Base-by-base conservation (phyloP, 2,888 invertebrate species). In the Desoria tigrina region DNA sequence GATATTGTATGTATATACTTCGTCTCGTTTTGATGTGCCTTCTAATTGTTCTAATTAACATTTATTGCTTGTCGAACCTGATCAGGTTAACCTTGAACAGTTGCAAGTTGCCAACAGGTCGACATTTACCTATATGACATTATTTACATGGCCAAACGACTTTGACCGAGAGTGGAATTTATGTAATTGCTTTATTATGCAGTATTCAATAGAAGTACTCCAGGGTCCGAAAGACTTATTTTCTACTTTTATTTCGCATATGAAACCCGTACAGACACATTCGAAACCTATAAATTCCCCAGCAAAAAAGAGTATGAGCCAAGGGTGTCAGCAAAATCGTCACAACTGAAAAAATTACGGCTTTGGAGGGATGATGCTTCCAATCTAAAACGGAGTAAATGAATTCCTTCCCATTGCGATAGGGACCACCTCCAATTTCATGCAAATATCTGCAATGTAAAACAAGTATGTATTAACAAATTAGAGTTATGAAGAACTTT, bases 341-440 rank as follows among this genome's bases (percentile, higher is more conserved):
- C 7, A 58, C 51, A 14, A 23, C n/a, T n/a, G 45, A 23, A 32
- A 65, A 23, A 16, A 61, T 7, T 2, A 45, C 14, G 2, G 67
- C 65, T 51, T 45, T 65, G 21, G 21, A n/a, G 2, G 67, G 65
- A 14, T 61, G 42, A 28, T 63, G 4, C 32, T 42, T 58, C 70
- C 70, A 71, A 55, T 71, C 61, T 1, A 71, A 42, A 18, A 68
- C 42, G 16, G 70, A 60, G 24, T 71, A 71, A 16, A 71, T 68
- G 28, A n/a, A 65, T 16, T 65, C 61, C 9, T 68, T 67, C 18
- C 65, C 65, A 26, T 60, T 32, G 21, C 65, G 39, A 53, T 71
- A 71, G 4, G 60, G 50, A 16, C 67, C 67, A 18, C 68, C 67
- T 2, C 57, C 51, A 11, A 37, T 14, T 27, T 71, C 67, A 26